Evolutionary conservation across 2,888 invertebrate species (phyloP).

Genomic region (Drosophila neotestacea): DNA sequence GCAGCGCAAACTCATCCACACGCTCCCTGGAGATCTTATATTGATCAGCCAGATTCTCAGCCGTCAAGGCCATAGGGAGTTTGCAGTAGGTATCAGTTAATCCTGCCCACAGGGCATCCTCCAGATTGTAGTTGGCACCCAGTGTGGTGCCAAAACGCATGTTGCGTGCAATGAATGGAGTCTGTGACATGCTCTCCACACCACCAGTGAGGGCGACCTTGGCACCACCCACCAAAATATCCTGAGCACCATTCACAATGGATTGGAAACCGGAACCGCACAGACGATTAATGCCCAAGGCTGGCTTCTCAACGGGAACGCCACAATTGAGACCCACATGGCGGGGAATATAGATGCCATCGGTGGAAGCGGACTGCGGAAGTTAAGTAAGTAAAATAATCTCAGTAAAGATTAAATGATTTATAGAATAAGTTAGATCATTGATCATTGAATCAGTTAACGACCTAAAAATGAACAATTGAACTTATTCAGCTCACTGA

Average conservation of each 20-base stretch:
- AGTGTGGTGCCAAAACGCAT: slow-evolving; percentile 95
- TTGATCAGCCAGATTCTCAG: slow-evolving; percentile 95
- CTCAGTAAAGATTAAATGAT: no score
- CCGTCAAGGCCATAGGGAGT: slow-evolving; percentile 97
- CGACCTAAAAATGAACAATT: no score
- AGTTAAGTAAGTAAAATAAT: no score
- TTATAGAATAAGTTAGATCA: no score
- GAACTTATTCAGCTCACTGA: no score
- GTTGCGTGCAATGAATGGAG: slow-evolving; percentile 94
- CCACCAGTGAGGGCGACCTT: slow-evolving; percentile 96
- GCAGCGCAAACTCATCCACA: slow-evolving; percentile 93
- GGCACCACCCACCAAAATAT: slow-evolving; percentile 93
- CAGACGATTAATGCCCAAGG: slow-evolving; percentile 94
- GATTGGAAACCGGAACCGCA: slow-evolving; percentile 99
- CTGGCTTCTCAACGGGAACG: slow-evolving; percentile 93
- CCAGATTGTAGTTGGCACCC: slow-evolving; percentile 91
- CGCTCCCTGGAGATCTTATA: slow-evolving; percentile 92
- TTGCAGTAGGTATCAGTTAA: slow-evolving; percentile 95
- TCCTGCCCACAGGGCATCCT: slow-evolving; percentile 96
- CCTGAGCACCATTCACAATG: slow-evolving; percentile 96
- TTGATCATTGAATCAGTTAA: no score
- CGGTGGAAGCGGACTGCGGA: slow-evolving; percentile 89
- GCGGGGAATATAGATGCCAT: slow-evolving; percentile 94
- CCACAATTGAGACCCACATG: slow-evolving; percentile 95
- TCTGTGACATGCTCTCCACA: slow-evolving; percentile 97